phyloP scores from a whole-genome alignment of 1,140 invertebrate genomes.

The Coptotermes formosanus region DNA sequence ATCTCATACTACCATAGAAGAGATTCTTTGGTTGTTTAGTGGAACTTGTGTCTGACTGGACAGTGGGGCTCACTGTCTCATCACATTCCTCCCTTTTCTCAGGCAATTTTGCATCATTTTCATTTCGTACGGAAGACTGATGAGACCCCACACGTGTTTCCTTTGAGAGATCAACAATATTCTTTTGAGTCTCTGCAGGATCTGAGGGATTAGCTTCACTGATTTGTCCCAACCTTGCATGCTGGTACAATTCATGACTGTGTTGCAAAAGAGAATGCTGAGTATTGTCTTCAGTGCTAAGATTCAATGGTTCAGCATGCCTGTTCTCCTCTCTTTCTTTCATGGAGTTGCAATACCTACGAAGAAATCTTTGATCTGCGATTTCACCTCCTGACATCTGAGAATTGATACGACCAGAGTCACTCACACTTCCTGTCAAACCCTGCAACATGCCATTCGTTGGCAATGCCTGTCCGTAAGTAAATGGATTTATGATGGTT shows the following conservation, averaged over 20 bases:
- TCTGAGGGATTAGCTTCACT: neutral
- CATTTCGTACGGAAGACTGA: neutral
- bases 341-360: constrained; percentile 33
- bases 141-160: neutral
- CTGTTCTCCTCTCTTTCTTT: constrained; percentile 29
- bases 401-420: constrained; percentile 25
- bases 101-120: neutral
- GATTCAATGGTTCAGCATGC: neutral
- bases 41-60: neutral
- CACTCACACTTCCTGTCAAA: constrained; percentile 21
- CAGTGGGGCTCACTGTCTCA: neutral
- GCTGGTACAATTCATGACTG: constrained; percentile 22
- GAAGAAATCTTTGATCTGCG: constrained; percentile 32
- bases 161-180: neutral
- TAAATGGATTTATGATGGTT: neutral
- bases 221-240: constrained; percentile 24
- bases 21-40: constrained; percentile 22
- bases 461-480: constrained; percentile 12
- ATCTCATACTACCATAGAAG: constrained; percentile 7
- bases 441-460: neutral
- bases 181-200: neutral
- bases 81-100: neutral
- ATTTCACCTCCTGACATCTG: constrained; percentile 17
- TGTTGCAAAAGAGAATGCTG: neutral
- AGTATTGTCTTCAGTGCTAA: constrained; percentile 27